Conservation (phyloP, 2,888 invertebrate species). For the Athalia circularis region DNA sequence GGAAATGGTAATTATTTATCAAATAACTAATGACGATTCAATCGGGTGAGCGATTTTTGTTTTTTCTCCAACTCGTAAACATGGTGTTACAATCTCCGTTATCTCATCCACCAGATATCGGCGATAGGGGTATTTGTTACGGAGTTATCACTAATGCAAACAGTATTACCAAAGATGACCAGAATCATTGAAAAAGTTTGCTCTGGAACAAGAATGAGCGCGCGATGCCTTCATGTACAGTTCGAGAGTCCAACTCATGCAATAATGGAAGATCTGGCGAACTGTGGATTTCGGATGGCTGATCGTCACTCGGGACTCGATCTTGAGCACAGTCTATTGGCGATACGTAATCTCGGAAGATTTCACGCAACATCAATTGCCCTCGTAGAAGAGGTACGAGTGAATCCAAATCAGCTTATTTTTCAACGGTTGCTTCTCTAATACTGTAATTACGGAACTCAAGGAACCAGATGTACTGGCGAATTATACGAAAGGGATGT, state of each 20-base stretch:
- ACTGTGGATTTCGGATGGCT: conserved; percentile 73
- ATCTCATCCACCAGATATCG: too few species aligned
- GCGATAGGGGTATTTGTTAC: conserved; percentile 28
- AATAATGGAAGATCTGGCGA: conserved; percentile 77
- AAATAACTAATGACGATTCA: too few species aligned
- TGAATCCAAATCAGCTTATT: not conserved
- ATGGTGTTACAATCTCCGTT: too few species aligned
- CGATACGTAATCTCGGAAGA: conserved; percentile 75
- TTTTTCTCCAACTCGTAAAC: too few species aligned
- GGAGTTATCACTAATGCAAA: conserved; percentile 67
- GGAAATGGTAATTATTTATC: conserved; percentile 4
- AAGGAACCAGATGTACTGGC: conserved; percentile 5
- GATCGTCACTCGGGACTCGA: conserved; percentile 27
- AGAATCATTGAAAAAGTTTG: conserved; percentile 53
- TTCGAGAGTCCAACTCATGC: conserved; percentile 67
- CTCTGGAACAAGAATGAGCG: conserved; percentile 58
- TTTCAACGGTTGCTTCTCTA: too few species aligned
- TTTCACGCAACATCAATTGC: conserved; percentile 78
- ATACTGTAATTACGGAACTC: not conserved
- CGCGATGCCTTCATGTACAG: conserved; percentile 65
- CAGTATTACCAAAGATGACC: conserved; percentile 66
- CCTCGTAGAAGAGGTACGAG: conserved; percentile 75
- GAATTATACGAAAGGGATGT: not conserved
- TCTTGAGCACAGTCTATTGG: conserved; percentile 75
- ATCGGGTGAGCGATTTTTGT: too few species aligned